Conservation (phyloP, 2,888 invertebrate species). For the Tanytarsus gracilentus region DNA sequence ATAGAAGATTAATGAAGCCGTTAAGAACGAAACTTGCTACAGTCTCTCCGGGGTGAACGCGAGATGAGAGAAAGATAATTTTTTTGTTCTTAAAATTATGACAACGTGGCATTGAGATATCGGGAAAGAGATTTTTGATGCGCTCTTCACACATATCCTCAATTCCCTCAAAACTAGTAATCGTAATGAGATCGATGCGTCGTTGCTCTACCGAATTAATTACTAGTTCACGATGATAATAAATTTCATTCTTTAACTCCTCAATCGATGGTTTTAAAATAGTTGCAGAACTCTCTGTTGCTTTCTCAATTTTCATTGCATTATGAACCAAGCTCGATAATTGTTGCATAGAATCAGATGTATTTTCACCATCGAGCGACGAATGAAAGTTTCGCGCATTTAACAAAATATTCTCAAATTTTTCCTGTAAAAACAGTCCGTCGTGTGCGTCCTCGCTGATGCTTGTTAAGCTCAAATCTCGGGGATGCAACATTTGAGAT, state of each 20-base stretch:
- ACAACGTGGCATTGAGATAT: slow-evolving; percentile 55
- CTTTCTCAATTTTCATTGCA: slow-evolving; percentile 12
- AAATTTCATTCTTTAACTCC: slow-evolving; percentile 55
- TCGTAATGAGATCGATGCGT: slow-evolving; percentile 72
- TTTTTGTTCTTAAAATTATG: slow-evolving; percentile 69
- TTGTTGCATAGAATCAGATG: slow-evolving; percentile 27
- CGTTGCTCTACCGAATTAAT: slow-evolving; percentile 68
- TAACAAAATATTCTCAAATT: background rate
- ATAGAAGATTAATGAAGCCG: slow-evolving; percentile 71
- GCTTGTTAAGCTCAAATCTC: background rate
- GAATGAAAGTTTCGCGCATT: background rate
- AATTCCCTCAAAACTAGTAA: slow-evolving; percentile 72
- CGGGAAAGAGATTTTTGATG: slow-evolving; percentile 64
- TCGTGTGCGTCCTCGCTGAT: background rate
- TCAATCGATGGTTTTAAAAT: background rate
- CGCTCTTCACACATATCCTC: slow-evolving; percentile 60
- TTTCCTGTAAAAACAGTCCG: background rate
- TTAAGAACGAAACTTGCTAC: slow-evolving; percentile 86
- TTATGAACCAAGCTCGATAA: slow-evolving; percentile 19
- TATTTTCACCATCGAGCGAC: slow-evolving; percentile 27
- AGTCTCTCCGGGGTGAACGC: slow-evolving; percentile 89
- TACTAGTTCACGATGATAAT: slow-evolving; percentile 74
- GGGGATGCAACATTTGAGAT: background rate
- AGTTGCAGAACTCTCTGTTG: background rate
- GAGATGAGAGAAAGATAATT: slow-evolving; percentile 76